A percentile compares a stretch with the other conserved stretches of the same genome.
Evolutionary conservation across 1,140 invertebrate genomes (phyloP).

Genomic region (Nasonia giraulti): DNA sequence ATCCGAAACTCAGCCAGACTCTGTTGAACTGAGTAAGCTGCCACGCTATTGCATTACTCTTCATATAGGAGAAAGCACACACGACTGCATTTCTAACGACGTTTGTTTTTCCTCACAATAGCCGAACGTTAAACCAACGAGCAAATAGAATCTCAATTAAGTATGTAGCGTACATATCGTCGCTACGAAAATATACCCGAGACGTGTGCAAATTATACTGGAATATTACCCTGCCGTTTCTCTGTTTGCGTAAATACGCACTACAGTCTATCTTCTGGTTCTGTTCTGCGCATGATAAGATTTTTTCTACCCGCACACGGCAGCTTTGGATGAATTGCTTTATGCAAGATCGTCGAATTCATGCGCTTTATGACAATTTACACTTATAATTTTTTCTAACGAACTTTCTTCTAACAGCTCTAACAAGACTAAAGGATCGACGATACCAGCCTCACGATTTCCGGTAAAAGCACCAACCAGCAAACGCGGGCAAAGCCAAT

Average conservation of each 20-base stretch:
- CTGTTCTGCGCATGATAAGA: neutral
- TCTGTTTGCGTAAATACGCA: conserved; percentile 12
- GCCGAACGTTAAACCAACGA: neutral
- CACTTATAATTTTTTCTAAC: no score
- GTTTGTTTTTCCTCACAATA: conserved; percentile 14
- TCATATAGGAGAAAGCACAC: no score
- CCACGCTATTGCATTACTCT: neutral
- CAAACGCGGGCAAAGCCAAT: no score
- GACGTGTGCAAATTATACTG: conserved; percentile 1
- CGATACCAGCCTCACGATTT: no score
- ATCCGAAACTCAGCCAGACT: no score
- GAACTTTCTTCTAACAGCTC: no score
- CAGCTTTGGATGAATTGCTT: no score
- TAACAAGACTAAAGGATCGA: no score
- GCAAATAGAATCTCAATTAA: conserved; percentile 23
- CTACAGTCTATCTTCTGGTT: neutral
- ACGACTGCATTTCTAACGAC: neutral
- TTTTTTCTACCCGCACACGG: neutral
- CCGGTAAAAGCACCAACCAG: no score
- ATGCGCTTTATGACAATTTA: no score
- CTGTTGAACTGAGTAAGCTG: no score
- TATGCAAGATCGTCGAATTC: no score
- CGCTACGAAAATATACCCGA: conserved; percentile 14
- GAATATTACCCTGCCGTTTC: conserved; percentile 15
- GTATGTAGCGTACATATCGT: conserved; percentile 7